These are phyloP conservation scores for Ursus arctos DNA, from an alignment of 2,113 vertebrate genomes.

Conservation along the genomic window DNA sequence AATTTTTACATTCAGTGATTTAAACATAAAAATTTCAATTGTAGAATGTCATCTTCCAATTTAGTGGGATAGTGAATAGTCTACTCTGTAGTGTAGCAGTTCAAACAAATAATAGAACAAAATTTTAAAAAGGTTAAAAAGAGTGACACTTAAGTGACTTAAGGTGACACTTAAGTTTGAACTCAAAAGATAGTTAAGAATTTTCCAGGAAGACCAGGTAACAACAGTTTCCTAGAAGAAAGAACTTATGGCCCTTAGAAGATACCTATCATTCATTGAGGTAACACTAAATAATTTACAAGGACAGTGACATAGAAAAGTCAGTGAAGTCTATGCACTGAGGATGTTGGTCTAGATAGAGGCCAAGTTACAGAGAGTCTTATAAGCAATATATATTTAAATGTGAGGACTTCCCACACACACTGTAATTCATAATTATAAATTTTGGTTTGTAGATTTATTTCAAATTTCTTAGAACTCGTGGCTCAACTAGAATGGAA, in stretches of 20 bases:
- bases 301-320: not conserved
- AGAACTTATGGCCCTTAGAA: not conserved
- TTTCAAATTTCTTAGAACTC: not conserved
- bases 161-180: not conserved
- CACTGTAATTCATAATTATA: not conserved
- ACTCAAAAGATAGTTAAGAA: accelerated
- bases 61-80: not conserved
- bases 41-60: not conserved
- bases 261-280: not conserved
- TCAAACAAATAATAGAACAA: not conserved
- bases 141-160: not conserved
- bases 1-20: not conserved
- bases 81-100: not conserved
- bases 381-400: not conserved
- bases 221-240: not conserved
- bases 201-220: not conserved
- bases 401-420: not conserved
- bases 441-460: not conserved
- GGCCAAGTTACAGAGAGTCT: not conserved
- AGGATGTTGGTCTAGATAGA: not conserved
- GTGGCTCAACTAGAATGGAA: not conserved
- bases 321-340: not conserved
- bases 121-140: not conserved
- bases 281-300: not conserved
- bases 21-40: not conserved